Percentiles rank a stretch among this genome's conserved stretches.
phyloP scores from a whole-genome alignment of 1,140 invertebrate species.

The Nylanderia fulva region DNA sequence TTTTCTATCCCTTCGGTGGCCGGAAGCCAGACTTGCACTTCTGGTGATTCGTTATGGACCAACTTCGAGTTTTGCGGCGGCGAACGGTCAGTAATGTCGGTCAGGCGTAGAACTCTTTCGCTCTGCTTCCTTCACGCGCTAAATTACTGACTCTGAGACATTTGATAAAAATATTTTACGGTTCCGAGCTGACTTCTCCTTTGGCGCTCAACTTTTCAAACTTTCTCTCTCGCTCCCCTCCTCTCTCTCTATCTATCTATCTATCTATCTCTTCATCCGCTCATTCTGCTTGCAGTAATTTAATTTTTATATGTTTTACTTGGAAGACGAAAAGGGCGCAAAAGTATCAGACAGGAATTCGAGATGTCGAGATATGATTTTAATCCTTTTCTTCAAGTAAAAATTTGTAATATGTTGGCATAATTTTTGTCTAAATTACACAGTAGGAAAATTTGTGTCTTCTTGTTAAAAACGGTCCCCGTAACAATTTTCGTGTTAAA shows the following conservation, averaged over 20 bases:
- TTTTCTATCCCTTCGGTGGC: slow-evolving; percentile 30
- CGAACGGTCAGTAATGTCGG: slow-evolving; percentile 50
- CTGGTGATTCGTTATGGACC: slow-evolving; percentile 53
- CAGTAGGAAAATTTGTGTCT: too few species aligned
- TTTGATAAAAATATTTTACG: slow-evolving; percentile 61
- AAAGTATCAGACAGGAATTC: not conserved
- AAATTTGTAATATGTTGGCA: slow-evolving; percentile 3
- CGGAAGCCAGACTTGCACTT: slow-evolving; percentile 59
- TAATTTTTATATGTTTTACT: slow-evolving; percentile 25
- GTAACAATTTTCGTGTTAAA: too few species aligned
- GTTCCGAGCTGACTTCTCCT: not conserved
- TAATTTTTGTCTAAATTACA: not conserved
- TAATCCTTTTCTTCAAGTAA: not conserved
- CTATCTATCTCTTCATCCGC: too few species aligned
- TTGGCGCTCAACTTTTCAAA: not conserved
- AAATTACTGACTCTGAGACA: slow-evolving; percentile 47
- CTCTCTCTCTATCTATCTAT: not conserved
- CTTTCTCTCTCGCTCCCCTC: not conserved
- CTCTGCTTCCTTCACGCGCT: slow-evolving; percentile 42
- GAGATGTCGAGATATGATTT: not conserved
- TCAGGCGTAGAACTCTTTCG: slow-evolving; percentile 43
- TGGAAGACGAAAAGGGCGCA: not conserved
- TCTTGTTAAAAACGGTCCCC: too few species aligned
- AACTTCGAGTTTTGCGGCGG: slow-evolving; percentile 50
- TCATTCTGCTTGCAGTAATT: not conserved